Base-by-base conservation (phyloP, 2,113 vertebrate species). In the Caloenas nicobarica region DNA sequence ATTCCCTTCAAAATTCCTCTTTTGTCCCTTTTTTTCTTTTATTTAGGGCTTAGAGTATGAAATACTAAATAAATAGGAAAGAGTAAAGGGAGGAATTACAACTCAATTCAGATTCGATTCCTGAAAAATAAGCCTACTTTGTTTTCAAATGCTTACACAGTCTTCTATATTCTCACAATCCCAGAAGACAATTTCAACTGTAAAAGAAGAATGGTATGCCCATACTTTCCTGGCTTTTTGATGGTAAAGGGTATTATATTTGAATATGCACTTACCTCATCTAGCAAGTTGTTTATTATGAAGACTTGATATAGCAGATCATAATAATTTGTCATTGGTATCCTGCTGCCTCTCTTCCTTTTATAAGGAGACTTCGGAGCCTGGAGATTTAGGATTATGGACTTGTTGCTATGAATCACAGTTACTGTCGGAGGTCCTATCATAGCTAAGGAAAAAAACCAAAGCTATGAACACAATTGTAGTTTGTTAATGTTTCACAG, bases 221-320 rank as follows among this genome's bases (percentile, higher is more conserved):
- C 29, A 24, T 13, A 50, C 5, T 68, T 81, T 36, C 62, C 61
- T 53, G 50, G 5, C 5, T 79, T 85, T 87, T 72, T 28, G 65
- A 9, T 34, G 29, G 29, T 50, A 38, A 88, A 64, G 5, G 4
- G 11, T 60, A 46, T 90, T 57, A 16, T 88, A 44, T 16, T 8
- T 73, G 42, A 33, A 76, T 44, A 26, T 51, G 23, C 38, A 74
- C 95, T 97, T 96, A 98, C 98, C 97, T 94, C 94, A 5, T 94
- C 60, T 29, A 97, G 34, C 54, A 94, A 93, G 78, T 97, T 98
- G 81, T 93, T 97, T 74, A 95, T 96, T 92, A 97, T 16, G 68
- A 97, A 98, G 89, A 98, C 92, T 73, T 94, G 91, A 53, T 97
- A 98, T 7, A 96, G 68, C n/a, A 98, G 58, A 24, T 96, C 83